These are phyloP conservation scores for Romanogobio albipinnatus DNA, from an alignment of 2,113 vertebrate species.

Conservation along the genomic window DNA sequence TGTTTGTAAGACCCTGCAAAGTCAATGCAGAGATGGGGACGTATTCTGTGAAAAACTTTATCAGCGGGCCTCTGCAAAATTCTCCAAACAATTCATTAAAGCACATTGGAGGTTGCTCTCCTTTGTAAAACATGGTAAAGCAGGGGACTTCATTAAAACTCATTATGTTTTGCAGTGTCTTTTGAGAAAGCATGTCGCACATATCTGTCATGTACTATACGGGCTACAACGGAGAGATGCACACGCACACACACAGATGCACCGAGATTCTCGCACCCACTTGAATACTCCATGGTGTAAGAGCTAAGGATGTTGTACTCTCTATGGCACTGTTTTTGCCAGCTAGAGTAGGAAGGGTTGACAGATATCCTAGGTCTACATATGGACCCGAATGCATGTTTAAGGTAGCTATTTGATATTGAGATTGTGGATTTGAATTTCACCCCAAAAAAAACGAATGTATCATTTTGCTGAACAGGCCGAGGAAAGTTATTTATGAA, in stretches of 20 bases:
- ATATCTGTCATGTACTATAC: not conserved
- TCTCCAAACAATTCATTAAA: conserved; percentile 78
- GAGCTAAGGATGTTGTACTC: conserved; percentile 41
- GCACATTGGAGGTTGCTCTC: conserved; percentile 64
- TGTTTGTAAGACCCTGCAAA: conserved; percentile 5
- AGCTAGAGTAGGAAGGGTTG: not conserved
- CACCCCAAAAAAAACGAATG: no score
- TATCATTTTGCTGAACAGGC: no score
- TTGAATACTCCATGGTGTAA: conserved; percentile 28
- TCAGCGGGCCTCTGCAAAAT: conserved; percentile 65
- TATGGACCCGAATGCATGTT: not conserved
- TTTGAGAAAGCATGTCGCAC: conserved; percentile 49
- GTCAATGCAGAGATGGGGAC: conserved; percentile 54
- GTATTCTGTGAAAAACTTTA: conserved; percentile 72
- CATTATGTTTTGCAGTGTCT: conserved; percentile 69
- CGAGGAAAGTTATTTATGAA: no score
- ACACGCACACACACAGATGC: conserved; percentile 42
- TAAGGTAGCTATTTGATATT: not conserved
- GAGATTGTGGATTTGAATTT: not conserved
- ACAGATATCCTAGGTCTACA: not conserved
- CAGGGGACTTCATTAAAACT: conserved; percentile 74
- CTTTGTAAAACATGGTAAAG: conserved; percentile 71
- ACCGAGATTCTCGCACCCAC: conserved; percentile 4
- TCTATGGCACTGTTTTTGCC: not conserved
- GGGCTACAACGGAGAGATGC: conserved; percentile 11